Percentiles rank a stretch among this genome's conserved stretches.
Evolutionary conservation across 2,113 vertebrate genomes (phyloP).

Genomic region (Hydrochoerus hydrochaeris): DNA sequence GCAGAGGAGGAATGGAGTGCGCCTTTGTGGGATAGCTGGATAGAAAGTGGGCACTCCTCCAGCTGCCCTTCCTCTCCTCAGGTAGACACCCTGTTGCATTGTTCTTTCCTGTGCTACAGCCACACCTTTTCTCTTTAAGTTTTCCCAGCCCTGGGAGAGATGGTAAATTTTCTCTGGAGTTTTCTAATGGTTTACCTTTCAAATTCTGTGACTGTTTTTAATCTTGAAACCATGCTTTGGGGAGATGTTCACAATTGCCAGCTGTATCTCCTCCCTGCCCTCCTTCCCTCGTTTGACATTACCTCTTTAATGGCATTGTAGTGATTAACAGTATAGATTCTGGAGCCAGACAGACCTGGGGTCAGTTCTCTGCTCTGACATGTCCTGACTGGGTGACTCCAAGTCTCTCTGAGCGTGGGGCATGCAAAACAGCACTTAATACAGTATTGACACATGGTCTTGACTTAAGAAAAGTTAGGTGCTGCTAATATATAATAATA

Average conservation of each 20-base stretch:
- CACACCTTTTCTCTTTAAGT: not conserved
- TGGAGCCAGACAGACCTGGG: not conserved
- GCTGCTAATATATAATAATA: not conserved
- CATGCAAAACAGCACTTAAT: not conserved
- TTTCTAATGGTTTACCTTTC: not conserved
- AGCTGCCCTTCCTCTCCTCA: not conserved
- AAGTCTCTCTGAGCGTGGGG: not conserved
- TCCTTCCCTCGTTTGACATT: not conserved
- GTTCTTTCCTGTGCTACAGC: not conserved
- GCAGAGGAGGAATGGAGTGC: fast-evolving
- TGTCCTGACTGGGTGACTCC: not conserved
- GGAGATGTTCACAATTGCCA: not conserved
- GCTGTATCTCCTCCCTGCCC: not conserved
- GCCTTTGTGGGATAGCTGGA: too few relatives aligned
- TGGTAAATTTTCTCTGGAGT: not conserved
- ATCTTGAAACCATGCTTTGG: not conserved
- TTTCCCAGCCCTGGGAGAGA: not conserved
- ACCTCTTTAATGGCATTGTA: not conserved
- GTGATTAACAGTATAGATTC: not conserved
- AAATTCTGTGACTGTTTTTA: not conserved
- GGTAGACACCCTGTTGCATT: not conserved
- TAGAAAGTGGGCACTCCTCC: too few relatives aligned
- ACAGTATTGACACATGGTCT: not conserved
- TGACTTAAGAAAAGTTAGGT: not conserved
- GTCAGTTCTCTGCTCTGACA: not conserved